Evolutionary conservation across 2,113 vertebrate genomes (phyloP).

Genomic region (Phainopepla nitens): DNA sequence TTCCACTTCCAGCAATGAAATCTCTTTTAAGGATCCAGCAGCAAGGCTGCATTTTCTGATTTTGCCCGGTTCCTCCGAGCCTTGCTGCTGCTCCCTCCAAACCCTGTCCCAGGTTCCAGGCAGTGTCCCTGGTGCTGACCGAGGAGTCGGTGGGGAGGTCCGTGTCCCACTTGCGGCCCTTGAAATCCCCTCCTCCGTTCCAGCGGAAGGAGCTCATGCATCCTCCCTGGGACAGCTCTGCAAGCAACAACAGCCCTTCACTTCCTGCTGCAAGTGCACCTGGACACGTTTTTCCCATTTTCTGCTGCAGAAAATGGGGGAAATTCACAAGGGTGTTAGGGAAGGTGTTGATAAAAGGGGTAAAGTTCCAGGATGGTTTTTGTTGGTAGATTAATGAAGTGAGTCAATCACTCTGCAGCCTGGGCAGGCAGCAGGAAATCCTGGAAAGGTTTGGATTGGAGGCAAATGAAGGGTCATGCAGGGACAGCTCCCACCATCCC

Average conservation of each 20-base stretch:
- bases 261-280: accelerated
- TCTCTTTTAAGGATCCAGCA: background rate
- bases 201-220: constrained; percentile 97
- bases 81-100: too few relatives aligned
- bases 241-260: background rate
- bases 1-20: background rate
- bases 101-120: accelerated
- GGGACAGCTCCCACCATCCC: too few relatives aligned
- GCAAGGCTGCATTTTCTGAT: background rate
- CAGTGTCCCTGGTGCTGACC: constrained; percentile 62
- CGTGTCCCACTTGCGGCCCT: constrained; percentile 93
- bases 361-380: background rate
- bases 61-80: accelerated
- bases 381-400: accelerated
- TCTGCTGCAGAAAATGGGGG: accelerated
- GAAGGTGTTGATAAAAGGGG: accelerated
- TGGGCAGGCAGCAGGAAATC: accelerated
- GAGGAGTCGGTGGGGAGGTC: constrained; percentile 91
- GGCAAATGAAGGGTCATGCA: accelerated
- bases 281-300: too few relatives aligned
- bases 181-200: constrained; percentile 90
- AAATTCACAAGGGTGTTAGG: too few relatives aligned
- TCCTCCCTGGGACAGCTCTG: constrained; percentile 93
- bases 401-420: background rate
- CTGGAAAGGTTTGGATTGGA: background rate